Percentiles rank a stretch among this genome's conserved stretches.
Conservation (phyloP, 2,888 invertebrate genomes). For the Spodoptera exigua region DNA sequence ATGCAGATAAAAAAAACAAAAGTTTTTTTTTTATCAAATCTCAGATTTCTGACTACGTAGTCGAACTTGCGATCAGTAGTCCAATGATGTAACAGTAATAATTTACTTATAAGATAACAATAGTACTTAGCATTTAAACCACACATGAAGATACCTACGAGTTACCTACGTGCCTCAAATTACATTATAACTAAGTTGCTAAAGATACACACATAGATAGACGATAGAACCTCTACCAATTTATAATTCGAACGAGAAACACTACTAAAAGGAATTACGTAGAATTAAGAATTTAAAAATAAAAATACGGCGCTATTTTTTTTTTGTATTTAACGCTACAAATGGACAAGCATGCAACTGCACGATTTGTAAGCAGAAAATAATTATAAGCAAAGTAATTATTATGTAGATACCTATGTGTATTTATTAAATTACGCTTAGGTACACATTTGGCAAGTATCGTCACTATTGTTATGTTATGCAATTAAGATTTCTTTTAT, state of each 20-base stretch:
- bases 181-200: constrained; percentile 9
- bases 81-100: constrained; percentile 28
- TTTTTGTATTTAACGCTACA: constrained; percentile 13
- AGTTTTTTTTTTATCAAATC: too few relatives aligned
- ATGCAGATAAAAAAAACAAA: too few relatives aligned
- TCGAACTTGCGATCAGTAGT: constrained; percentile 15
- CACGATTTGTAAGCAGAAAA: constrained; percentile 30
- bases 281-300: too few relatives aligned
- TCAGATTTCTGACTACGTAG: too few relatives aligned
- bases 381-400: constrained; percentile 28
- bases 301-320: too few relatives aligned
- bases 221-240: not conserved
- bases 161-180: constrained; percentile 11
- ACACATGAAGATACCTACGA: constrained; percentile 31
- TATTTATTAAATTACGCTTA: not conserved
- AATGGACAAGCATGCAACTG: constrained; percentile 29
- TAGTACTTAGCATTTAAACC: constrained; percentile 49
- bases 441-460: constrained; percentile 27
- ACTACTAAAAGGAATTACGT: too few relatives aligned
- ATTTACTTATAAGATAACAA: constrained; percentile 40
- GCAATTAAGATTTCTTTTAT: constrained; percentile 58
- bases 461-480: constrained; percentile 45
- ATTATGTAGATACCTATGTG: constrained; percentile 16
- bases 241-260: not conserved
- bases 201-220: not conserved